phyloP scores from a whole-genome alignment of 2,888 invertebrate species.

The Ormyrus thymus region DNA sequence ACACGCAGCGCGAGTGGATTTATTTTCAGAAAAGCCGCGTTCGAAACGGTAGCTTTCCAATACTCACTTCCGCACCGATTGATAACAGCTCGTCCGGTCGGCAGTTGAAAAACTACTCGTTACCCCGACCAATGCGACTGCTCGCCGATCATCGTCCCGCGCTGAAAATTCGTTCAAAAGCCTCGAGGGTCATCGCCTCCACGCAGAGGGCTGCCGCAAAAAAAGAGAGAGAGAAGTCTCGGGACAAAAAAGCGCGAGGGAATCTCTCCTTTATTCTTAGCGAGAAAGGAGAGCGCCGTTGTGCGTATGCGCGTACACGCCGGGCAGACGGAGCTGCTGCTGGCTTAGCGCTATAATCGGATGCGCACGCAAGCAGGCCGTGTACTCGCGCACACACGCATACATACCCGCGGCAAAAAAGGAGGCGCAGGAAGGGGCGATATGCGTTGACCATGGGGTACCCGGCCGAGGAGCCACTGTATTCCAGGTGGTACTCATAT shows the following conservation, averaged over 20 bases:
- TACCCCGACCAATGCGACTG: too few relatives aligned
- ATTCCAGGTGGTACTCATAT: constrained; percentile 69
- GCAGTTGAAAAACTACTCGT: too few relatives aligned
- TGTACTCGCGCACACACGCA: background rate
- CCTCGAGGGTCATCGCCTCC: constrained; percentile 64
- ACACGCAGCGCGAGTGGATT: too few relatives aligned
- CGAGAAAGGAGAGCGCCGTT: constrained; percentile 1
- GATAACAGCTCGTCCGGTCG: too few relatives aligned
- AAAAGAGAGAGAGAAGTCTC: background rate
- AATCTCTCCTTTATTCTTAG: constrained; percentile 36
- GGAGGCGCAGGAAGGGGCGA: constrained; percentile 42
- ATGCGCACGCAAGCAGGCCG: constrained; percentile 41
- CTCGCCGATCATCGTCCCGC: too few relatives aligned
- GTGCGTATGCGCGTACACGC: constrained; percentile 3
- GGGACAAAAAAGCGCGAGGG: constrained; percentile 3
- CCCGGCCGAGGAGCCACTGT: constrained; percentile 49
- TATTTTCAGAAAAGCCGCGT: too few relatives aligned
- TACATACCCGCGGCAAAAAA: constrained; percentile 43
- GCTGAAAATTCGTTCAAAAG: too few relatives aligned
- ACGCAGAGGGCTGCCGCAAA: constrained; percentile 56
- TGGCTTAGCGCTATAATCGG: constrained; percentile 51
- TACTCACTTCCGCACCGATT: too few relatives aligned
- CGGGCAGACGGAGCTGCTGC: too few relatives aligned
- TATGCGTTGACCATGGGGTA: constrained; percentile 64
- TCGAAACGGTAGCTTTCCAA: too few relatives aligned